A percentile compares a stretch with the other conserved stretches of the same genome.
Conservation (phyloP, 2,797 vertebrate species). For the Vespertilio murinus region DNA sequence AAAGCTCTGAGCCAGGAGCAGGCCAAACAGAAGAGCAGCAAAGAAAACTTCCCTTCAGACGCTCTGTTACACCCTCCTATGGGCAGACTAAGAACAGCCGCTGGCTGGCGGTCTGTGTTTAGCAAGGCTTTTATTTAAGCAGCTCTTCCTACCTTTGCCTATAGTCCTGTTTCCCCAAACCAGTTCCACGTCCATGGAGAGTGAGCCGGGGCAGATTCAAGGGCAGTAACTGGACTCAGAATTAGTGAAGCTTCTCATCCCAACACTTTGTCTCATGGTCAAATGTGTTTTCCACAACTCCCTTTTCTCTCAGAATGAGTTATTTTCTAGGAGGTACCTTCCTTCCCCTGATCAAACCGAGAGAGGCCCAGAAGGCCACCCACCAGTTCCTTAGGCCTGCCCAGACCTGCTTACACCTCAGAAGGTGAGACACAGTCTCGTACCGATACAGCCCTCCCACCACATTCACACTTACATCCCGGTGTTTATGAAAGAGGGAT, state of each 20-base stretch:
- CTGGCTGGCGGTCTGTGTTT: background rate
- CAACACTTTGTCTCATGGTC: background rate
- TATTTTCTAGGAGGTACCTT: conserved; percentile 25
- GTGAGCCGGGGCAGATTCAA: background rate
- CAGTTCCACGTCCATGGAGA: background rate
- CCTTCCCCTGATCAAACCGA: background rate
- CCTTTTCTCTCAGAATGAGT: background rate
- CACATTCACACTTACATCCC: background rate
- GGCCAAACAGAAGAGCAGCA: background rate
- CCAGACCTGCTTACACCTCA: conserved; percentile 3
- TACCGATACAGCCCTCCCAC: background rate
- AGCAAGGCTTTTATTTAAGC: background rate
- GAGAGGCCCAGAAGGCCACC: conserved; percentile 9
- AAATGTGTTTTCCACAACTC: background rate
- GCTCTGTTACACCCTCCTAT: background rate
- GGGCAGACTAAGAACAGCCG: background rate
- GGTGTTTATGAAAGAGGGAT: background rate
- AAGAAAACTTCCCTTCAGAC: background rate
- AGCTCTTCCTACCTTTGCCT: background rate
- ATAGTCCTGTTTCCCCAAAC: background rate
- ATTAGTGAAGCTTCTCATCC: background rate
- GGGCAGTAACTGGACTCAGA: background rate
- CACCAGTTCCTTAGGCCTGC: background rate
- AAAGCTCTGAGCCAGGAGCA: background rate
- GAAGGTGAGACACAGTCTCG: background rate